Conservation (phyloP, 1,140 invertebrate genomes). For the Vanessa tameamea region DNA sequence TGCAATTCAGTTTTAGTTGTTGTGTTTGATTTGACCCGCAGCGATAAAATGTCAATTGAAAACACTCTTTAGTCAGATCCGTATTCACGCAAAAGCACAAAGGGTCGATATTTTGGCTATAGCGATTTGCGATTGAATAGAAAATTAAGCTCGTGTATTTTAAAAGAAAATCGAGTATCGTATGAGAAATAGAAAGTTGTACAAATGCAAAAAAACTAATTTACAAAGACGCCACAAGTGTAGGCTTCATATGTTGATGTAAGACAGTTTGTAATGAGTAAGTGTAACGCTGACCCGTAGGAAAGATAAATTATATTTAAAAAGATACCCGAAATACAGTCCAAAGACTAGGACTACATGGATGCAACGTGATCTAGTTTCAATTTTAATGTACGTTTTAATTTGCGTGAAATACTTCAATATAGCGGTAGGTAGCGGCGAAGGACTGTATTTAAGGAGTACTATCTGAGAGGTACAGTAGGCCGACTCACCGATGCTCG, state of each 20-base stretch:
- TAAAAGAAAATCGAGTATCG: slow-evolving; percentile 59
- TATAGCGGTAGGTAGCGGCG: slow-evolving; percentile 41
- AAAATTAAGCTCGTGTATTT: slow-evolving; percentile 71
- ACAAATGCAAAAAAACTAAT: slow-evolving; percentile 67
- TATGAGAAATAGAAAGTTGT: slow-evolving; percentile 61
- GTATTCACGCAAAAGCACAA: slow-evolving; percentile 59
- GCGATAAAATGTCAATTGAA: slow-evolving; percentile 16
- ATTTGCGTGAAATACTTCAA: slow-evolving; percentile 29
- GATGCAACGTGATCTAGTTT: slow-evolving; percentile 34
- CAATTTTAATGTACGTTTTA: slow-evolving; percentile 31
- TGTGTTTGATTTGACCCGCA: slow-evolving; percentile 6
- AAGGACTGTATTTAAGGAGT: slow-evolving; percentile 75
- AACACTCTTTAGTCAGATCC: slow-evolving; percentile 39
- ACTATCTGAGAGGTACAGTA: slow-evolving; percentile 55
- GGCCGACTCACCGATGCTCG: slow-evolving; percentile 84
- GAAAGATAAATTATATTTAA: slow-evolving; percentile 53
- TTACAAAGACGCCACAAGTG: slow-evolving; percentile 73
- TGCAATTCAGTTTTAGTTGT: slow-evolving; percentile 10
- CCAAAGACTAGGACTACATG: slow-evolving; percentile 60
- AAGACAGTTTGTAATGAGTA: slow-evolving; percentile 53
- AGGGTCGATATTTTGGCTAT: slow-evolving; percentile 50
- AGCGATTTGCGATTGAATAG: slow-evolving; percentile 67
- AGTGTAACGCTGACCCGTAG: slow-evolving; percentile 58
- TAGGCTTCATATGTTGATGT: slow-evolving; percentile 57
- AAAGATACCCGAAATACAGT: slow-evolving; percentile 72